Conservation (phyloP, 2,113 vertebrate species). For the Tricholaema leucomelas region DNA sequence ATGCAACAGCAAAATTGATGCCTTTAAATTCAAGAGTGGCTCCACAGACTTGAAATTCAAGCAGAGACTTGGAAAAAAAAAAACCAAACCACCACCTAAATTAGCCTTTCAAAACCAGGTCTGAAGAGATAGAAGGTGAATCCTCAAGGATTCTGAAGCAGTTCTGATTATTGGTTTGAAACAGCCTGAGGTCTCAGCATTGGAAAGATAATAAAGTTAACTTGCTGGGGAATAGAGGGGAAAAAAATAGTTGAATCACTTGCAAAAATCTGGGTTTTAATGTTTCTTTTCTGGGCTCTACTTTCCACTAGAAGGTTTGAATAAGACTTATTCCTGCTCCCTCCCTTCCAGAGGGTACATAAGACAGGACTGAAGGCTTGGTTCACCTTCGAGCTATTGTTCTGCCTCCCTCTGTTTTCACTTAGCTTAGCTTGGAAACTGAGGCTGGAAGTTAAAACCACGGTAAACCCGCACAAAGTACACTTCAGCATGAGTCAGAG, state of each 20-base stretch:
- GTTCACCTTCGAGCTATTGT: not conserved
- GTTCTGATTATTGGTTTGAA: not conserved
- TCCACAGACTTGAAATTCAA: not conserved
- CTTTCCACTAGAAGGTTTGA: not conserved
- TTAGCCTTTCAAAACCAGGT: not conserved
- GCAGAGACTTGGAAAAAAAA: not conserved
- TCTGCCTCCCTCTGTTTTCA: not conserved
- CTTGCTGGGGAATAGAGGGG: not conserved
- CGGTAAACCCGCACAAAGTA: not conserved
- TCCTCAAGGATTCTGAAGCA: not conserved
- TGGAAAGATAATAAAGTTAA: not conserved
- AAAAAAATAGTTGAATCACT: not conserved
- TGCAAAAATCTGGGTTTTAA: not conserved
- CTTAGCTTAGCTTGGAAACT: not conserved
- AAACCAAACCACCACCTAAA: not conserved
- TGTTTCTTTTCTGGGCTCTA: not conserved
- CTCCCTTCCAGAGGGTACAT: not conserved
- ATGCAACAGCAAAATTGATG: not conserved
- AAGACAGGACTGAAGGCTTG: not conserved
- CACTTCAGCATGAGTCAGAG: not conserved
- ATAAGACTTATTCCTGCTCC: not conserved
- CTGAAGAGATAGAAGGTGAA: not conserved
- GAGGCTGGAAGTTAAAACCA: not conserved
- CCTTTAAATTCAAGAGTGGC: not conserved
- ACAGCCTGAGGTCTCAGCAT: not conserved